Conservation (phyloP, 2,888 invertebrate species). For the Caenorhabditis zanzibari region DNA sequence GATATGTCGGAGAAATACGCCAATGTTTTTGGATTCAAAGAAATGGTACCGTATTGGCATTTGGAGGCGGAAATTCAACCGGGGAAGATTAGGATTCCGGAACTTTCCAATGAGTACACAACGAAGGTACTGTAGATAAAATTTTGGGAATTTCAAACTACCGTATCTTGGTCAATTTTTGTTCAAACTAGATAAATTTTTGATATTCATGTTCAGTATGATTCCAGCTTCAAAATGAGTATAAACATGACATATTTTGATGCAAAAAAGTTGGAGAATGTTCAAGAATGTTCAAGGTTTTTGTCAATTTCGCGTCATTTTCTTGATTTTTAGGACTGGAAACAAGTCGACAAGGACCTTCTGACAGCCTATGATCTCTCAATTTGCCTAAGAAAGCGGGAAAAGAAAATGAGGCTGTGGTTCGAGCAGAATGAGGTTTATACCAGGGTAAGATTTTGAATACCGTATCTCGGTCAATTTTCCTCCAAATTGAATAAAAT, state of each 20-base stretch:
- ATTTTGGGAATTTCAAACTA: not conserved
- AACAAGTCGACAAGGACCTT: conserved; percentile 6
- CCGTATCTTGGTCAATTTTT: too few relatives aligned
- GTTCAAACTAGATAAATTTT: too few relatives aligned
- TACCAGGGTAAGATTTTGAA: conserved; percentile 3
- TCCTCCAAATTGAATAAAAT: too few relatives aligned
- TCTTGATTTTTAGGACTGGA: conserved; percentile 8
- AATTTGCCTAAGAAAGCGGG: conserved; percentile 17
- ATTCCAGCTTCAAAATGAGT: conserved; percentile 2
- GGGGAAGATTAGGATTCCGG: conserved; percentile 45
- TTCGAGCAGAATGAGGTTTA: conserved; percentile 15
- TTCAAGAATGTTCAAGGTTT: not conserved
- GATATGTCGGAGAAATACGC: conserved; percentile 62
- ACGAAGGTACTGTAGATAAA: not conserved
- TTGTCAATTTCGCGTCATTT: not conserved
- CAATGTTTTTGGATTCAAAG: conserved; percentile 49
- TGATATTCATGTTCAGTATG: too few relatives aligned
- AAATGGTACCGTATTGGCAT: conserved; percentile 43
- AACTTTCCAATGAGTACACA: not conserved
- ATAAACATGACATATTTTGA: not conserved
- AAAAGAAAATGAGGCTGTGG: conserved; percentile 9
- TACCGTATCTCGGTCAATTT: too few relatives aligned
- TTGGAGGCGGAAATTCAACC: conserved; percentile 35
- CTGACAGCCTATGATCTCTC: conserved; percentile 18
- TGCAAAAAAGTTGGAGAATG: not conserved